These are phyloP conservation scores for Sterrhoptilus dennistouni DNA, from an alignment of 2,113 vertebrate species.

Conservation along the genomic window DNA sequence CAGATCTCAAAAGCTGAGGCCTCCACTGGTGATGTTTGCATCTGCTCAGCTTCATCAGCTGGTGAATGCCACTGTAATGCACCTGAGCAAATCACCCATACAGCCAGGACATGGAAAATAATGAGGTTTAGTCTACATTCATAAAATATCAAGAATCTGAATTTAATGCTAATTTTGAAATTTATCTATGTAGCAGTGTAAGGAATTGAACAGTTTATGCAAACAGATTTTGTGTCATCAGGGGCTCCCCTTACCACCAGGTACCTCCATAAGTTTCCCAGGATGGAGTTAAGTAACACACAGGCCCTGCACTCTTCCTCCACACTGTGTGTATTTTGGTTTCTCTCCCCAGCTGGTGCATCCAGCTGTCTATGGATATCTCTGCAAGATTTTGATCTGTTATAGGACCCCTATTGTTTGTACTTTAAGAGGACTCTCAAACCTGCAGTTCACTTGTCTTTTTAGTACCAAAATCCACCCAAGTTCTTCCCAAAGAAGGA, in stretches of 20 bases:
- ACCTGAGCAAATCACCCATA: slow-evolving; percentile 57
- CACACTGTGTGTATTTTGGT: fast-evolving
- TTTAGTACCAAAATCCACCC: background rate
- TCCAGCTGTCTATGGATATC: background rate
- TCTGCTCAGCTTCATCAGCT: slow-evolving; percentile 67
- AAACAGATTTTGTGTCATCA: slow-evolving; percentile 12
- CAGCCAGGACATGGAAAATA: slow-evolving; percentile 57
- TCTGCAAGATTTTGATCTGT: background rate
- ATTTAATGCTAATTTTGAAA: slow-evolving; percentile 43
- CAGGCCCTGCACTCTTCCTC: background rate
- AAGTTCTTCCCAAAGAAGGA: background rate
- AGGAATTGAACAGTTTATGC: slow-evolving; percentile 27
- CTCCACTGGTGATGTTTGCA: slow-evolving; percentile 59
- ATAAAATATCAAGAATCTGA: slow-evolving; percentile 42
- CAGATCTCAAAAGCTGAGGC: slow-evolving; percentile 45
- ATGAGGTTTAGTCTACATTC: slow-evolving; percentile 42
- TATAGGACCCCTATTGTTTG: background rate
- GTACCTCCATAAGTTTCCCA: background rate
- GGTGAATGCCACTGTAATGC: slow-evolving; percentile 44
- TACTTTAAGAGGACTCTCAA: background rate
- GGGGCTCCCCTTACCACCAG: background rate
- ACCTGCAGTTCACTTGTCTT: background rate
- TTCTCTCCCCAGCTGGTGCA: background rate
- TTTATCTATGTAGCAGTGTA: background rate
- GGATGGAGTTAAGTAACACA: background rate